A percentile compares a stretch with the other conserved stretches of the same genome.
Evolutionary conservation across 2,888 invertebrate genomes (phyloP).

Genomic region (Eupsilia transversa): DNA sequence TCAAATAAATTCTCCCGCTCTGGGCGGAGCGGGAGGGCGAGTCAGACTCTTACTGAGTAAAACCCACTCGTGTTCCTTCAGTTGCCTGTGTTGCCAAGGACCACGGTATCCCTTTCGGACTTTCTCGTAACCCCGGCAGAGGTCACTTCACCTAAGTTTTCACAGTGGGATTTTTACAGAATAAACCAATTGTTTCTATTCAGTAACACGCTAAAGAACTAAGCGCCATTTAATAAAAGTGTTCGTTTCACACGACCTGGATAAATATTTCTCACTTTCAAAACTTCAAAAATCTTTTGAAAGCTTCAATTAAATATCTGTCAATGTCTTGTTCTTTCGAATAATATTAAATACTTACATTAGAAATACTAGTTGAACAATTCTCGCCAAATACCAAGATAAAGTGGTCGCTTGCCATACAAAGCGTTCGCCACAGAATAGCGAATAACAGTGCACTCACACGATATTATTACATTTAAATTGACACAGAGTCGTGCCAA

Average conservation of each 20-base stretch:
- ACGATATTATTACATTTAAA: slow-evolving; percentile 65
- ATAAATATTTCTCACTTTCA: not conserved
- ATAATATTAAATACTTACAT: not conserved
- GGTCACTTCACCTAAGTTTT: too few species aligned
- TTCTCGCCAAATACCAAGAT: slow-evolving; percentile 1
- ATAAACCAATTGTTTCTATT: too few species aligned
- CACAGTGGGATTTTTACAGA: too few species aligned
- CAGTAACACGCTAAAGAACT: not conserved
- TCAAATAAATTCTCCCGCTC: too few species aligned
- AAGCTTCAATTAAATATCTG: not conserved
- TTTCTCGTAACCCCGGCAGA: too few species aligned
- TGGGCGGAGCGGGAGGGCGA: too few species aligned
- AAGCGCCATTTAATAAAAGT: not conserved
- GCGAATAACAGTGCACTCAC: slow-evolving; percentile 46
- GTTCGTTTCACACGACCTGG: not conserved
- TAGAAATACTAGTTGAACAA: not conserved
- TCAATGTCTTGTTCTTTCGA: not conserved
- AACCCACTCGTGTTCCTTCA: too few species aligned
- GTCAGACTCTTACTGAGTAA: too few species aligned
- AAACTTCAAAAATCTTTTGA: not conserved
- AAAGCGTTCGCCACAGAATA: slow-evolving; percentile 47
- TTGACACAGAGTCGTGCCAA: slow-evolving; percentile 62
- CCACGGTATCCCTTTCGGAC: too few species aligned
- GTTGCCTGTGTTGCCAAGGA: too few species aligned
- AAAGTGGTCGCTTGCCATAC: slow-evolving; percentile 1